These are phyloP conservation scores for Pelosia muscerda DNA, from an alignment of 2,888 invertebrate genomes.

Conservation along the genomic window DNA sequence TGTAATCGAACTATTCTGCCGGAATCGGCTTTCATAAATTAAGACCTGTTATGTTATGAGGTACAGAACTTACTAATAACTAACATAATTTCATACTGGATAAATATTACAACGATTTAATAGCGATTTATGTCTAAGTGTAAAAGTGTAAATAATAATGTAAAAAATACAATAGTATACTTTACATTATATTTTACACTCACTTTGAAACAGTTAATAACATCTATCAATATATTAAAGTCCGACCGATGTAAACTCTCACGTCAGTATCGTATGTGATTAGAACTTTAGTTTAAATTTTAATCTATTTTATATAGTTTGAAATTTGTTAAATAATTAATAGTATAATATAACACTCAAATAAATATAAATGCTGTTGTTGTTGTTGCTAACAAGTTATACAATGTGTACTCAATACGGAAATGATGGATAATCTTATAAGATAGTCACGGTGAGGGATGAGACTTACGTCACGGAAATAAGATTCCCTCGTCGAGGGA, in stretches of 20 bases:
- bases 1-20: too few species aligned
- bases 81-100: too few species aligned
- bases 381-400: constrained; percentile 86
- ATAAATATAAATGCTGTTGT: constrained; percentile 85
- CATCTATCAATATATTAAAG: too few species aligned
- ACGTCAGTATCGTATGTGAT: constrained; percentile 1
- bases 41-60: too few species aligned
- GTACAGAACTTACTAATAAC: too few species aligned
- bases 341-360: constrained; percentile 75
- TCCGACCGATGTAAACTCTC: too few species aligned
- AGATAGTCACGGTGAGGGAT: constrained; percentile 46
- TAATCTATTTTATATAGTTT: constrained; percentile 38
- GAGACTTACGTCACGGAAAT: constrained; percentile 39
- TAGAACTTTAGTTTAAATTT: constrained; percentile 17
- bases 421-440: constrained; percentile 65
- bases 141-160: too few species aligned
- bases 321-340: constrained; percentile 69
- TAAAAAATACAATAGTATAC: too few species aligned
- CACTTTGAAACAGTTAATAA: background rate
- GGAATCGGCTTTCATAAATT: too few species aligned
- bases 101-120: too few species aligned
- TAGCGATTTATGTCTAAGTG: too few species aligned
- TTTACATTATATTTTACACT: background rate
- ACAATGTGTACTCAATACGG: constrained; percentile 77
- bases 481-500: constrained; percentile 31